Conservation (phyloP, 2,113 vertebrate genomes). For the Spilogale gracilis region DNA sequence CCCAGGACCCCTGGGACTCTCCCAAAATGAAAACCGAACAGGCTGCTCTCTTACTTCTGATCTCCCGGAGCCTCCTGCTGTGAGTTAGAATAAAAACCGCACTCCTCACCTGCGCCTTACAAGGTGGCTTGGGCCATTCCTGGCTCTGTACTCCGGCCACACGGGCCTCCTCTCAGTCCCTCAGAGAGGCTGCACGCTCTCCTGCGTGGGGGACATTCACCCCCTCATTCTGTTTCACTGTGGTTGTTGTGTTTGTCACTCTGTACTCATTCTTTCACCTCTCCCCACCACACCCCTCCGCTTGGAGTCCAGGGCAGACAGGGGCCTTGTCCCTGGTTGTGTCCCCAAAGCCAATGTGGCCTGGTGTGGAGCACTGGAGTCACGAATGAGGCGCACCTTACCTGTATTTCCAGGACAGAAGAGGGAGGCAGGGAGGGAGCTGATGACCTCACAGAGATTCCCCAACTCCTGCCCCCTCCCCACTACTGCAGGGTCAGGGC, state of each 20-base stretch:
- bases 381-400: neutral
- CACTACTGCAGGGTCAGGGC: conserved; percentile 46
- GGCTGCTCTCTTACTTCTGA: neutral
- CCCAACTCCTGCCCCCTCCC: neutral
- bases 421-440: neutral
- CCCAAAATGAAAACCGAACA: neutral
- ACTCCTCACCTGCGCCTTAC: accelerated
- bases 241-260: no score
- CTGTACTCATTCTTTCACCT: neutral
- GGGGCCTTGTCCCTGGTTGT: neutral
- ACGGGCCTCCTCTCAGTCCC: neutral
- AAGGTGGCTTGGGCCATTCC: neutral
- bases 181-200: neutral
- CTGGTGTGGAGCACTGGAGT: accelerated
- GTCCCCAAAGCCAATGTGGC: neutral
- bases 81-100: neutral
- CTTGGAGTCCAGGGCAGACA: neutral
- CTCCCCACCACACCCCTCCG: neutral
- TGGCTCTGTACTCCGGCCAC: neutral
- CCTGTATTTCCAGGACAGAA: neutral
- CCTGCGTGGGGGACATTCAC: neutral
- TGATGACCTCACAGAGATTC: conserved; percentile 48
- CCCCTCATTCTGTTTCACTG: neutral
- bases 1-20: neutral
- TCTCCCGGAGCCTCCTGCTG: neutral